These are phyloP conservation scores for Tuta absoluta DNA, from an alignment of 2,888 invertebrate genomes.

Conservation along the genomic window DNA sequence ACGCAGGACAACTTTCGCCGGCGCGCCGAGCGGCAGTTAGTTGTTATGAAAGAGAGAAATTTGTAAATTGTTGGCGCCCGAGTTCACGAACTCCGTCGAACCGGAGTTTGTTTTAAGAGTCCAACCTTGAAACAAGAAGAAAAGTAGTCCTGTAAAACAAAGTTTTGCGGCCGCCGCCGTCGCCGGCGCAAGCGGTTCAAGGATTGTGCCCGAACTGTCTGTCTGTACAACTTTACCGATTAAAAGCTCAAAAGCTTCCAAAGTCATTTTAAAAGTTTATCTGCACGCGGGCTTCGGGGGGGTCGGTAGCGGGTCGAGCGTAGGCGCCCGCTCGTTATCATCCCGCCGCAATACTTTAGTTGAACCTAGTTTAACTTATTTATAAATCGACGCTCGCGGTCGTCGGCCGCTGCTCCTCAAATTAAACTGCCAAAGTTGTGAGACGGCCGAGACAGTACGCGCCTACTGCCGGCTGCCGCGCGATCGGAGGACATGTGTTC, in stretches of 20 bases:
- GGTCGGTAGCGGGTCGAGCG: conserved; percentile 50
- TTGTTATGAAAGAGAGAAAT: conserved; percentile 83
- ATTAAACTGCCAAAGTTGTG: conserved; percentile 72
- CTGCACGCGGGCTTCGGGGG: conserved; percentile 71
- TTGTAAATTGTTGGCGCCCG: conserved; percentile 83
- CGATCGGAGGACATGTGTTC: conserved; percentile 60
- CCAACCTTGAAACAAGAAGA: conserved; percentile 83
- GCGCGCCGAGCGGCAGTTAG: conserved; percentile 81
- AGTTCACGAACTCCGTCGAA: conserved; percentile 82
- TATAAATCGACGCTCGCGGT: conserved; percentile 72
- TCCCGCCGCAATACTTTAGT: conserved; percentile 74
- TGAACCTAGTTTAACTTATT: conserved; percentile 79
- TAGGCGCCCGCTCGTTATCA: conserved; percentile 76
- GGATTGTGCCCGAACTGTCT: conserved; percentile 82
- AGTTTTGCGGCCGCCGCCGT: conserved; percentile 82
- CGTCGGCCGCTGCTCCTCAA: conserved; percentile 60
- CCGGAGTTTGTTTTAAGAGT: conserved; percentile 83
- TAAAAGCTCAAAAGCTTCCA: conserved; percentile 83
- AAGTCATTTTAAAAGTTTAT: conserved; percentile 83
- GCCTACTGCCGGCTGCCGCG: conserved; percentile 42
- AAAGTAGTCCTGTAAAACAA: conserved; percentile 83
- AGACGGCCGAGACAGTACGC: conserved; percentile 35
- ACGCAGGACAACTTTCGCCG: conserved; percentile 82
- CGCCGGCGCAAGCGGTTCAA: conserved; percentile 82
- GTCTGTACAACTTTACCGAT: conserved; percentile 83